These are phyloP conservation scores for Gymnoscopelus braueri DNA, from an alignment of 2,797 vertebrate species.

Conservation along the genomic window DNA sequence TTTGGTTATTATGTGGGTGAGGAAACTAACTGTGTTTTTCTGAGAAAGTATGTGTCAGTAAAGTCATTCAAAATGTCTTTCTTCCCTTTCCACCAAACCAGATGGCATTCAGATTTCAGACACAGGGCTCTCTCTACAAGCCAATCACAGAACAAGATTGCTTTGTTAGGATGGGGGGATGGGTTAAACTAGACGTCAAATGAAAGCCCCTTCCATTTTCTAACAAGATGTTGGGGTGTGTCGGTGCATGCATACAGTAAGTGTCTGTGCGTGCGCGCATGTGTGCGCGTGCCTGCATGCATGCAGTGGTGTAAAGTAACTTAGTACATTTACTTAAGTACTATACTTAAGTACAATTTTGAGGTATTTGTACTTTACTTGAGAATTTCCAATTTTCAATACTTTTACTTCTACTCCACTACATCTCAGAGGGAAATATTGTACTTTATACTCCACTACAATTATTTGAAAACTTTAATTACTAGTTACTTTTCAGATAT, in stretches of 20 bases:
- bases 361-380: no score
- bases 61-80: slow-evolving; percentile 61
- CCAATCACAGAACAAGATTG: slow-evolving; percentile 79
- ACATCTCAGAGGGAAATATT: no score
- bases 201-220: slow-evolving; percentile 53
- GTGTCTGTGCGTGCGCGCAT: background rate
- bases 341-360: no score
- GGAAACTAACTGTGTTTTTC: slow-evolving; percentile 5
- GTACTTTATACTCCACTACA: no score
- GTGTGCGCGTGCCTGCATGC: no score
- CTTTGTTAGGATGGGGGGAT: slow-evolving; percentile 70
- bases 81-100: slow-evolving; percentile 68
- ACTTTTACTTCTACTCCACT: no score
- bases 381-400: no score
- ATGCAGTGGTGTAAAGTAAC: no score
- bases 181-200: slow-evolving; percentile 76
- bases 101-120: slow-evolving; percentile 79
- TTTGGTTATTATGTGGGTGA: slow-evolving; percentile 28
- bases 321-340: no score
- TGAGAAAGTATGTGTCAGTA: slow-evolving; percentile 50
- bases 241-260: background rate
- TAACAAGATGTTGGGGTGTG: background rate
- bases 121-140: slow-evolving; percentile 73
- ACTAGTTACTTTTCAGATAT: no score
- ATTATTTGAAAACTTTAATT: no score